These are phyloP conservation scores for Drosophila mimica DNA, from an alignment of 2,888 invertebrate genomes.

Conservation along the genomic window DNA sequence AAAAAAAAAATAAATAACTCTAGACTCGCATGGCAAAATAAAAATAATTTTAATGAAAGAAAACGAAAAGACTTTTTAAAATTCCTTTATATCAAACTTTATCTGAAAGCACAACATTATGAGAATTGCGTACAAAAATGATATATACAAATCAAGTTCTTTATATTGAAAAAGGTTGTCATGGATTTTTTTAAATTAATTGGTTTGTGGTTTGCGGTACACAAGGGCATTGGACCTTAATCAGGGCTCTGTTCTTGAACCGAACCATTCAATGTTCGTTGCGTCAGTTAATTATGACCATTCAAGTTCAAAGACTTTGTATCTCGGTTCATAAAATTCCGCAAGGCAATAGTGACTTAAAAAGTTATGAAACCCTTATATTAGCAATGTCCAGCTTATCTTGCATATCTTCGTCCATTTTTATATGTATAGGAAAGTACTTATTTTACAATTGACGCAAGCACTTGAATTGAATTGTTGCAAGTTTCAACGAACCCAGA, in stretches of 20 bases:
- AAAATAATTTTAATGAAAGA: neutral
- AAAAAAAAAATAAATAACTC: neutral
- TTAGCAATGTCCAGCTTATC: neutral
- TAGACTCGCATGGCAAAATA: neutral
- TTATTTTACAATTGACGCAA: slow-evolving; percentile 9
- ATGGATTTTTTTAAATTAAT: slow-evolving; percentile 1
- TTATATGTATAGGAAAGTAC: neutral
- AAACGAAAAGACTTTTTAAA: neutral
- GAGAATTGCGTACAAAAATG: neutral
- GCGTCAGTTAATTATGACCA: slow-evolving; percentile 41
- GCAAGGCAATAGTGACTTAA: slow-evolving; percentile 17
- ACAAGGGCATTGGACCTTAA: neutral
- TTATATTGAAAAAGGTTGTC: neutral
- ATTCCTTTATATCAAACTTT: neutral
- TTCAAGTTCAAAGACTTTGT: slow-evolving; percentile 61
- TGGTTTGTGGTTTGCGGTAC: slow-evolving; percentile 33
- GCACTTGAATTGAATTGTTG: slow-evolving; percentile 20
- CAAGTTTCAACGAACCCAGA: slow-evolving; percentile 20
- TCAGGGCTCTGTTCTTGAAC: slow-evolving; percentile 17
- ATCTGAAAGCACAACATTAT: neutral
- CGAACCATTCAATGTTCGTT: slow-evolving; percentile 8
- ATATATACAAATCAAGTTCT: neutral
- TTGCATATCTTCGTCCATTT: slow-evolving; percentile 1
- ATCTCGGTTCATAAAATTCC: slow-evolving; percentile 16
- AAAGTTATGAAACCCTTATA: neutral